phyloP scores from a whole-genome alignment of 2,797 vertebrate genomes.

The Falco concolor region DNA sequence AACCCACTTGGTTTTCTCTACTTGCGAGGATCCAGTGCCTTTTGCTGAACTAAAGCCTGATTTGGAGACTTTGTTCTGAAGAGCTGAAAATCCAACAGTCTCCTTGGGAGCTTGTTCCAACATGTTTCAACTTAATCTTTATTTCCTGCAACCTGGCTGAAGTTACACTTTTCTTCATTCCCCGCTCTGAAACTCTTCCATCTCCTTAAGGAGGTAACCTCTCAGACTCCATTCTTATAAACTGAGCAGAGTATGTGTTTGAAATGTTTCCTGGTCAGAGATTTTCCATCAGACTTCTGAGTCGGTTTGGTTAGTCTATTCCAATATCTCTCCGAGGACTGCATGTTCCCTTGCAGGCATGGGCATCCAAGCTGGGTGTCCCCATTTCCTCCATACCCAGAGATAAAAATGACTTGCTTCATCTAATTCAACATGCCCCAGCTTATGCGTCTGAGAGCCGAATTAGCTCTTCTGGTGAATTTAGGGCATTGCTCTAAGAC shows the following conservation, averaged over 20 bases:
- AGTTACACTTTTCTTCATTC: not conserved
- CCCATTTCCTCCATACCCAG: not conserved
- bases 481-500: not conserved
- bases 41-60: not conserved
- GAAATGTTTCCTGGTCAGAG: not conserved
- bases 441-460: not conserved
- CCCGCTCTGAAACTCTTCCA: rapidly evolving
- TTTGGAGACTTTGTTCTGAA: not conserved
- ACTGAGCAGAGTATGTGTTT: not conserved
- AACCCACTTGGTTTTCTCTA: not conserved
- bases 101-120: not conserved
- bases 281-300: not conserved
- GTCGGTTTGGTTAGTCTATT: not conserved
- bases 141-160: not conserved
- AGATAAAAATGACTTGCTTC: not conserved
- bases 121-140: not conserved
- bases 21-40: not conserved
- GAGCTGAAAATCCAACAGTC: not conserved
- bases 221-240: not conserved
- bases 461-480: not conserved
- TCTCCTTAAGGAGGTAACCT: not conserved
- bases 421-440: not conserved
- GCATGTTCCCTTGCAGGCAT: not conserved
- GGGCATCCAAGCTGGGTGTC: not conserved
- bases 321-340: not conserved